Conservation (phyloP, 2,888 invertebrate genomes). For the Phrixothrix hirtus region DNA sequence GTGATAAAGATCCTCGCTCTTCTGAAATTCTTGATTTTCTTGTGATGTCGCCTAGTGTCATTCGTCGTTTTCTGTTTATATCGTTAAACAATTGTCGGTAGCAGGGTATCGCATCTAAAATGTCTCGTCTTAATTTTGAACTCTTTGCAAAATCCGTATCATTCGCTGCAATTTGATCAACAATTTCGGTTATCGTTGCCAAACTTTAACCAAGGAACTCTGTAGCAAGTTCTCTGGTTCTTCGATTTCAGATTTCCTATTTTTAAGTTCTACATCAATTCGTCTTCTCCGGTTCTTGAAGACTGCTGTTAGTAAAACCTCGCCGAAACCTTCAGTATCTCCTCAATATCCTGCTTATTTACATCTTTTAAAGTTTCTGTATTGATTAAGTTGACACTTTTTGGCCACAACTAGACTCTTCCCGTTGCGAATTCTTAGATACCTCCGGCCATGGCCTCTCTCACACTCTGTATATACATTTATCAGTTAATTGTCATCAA, state of each 20-base stretch:
- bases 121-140: background rate
- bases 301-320: background rate
- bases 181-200: slow-evolving; percentile 2
- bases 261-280: slow-evolving; percentile 2
- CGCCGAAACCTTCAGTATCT: too few relatives aligned
- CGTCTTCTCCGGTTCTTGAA: background rate
- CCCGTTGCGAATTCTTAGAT: too few relatives aligned
- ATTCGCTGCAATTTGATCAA: slow-evolving; percentile 2
- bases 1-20: slow-evolving; percentile 1
- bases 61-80: slow-evolving; percentile 1
- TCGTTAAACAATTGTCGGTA: background rate
- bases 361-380: too few relatives aligned
- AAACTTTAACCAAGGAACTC: slow-evolving; percentile 1
- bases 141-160: slow-evolving; percentile 1
- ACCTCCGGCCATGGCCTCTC: too few relatives aligned
- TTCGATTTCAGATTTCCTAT: slow-evolving; percentile 1
- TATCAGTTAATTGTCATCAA: too few relatives aligned
- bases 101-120: background rate
- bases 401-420: too few relatives aligned
- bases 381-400: too few relatives aligned
- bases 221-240: slow-evolving; percentile 1
- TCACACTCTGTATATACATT: too few relatives aligned
- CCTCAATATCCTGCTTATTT: too few relatives aligned
- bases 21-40: slow-evolving; percentile 3
- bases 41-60: slow-evolving; percentile 1